Conservation (phyloP, 2,113 vertebrate species). For the Pungitius pungitius region DNA sequence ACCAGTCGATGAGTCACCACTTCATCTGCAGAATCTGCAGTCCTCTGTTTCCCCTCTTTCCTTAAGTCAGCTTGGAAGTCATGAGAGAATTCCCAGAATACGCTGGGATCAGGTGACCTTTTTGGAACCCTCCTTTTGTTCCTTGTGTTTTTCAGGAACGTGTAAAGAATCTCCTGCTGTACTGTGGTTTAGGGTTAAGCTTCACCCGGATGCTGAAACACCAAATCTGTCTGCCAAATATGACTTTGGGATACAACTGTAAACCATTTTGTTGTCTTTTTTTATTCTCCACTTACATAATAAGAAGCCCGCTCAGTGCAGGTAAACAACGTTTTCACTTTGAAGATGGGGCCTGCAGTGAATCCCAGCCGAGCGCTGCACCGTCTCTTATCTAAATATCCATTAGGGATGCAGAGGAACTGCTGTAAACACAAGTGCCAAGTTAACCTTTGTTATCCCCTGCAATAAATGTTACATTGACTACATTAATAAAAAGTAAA, state of each 20-base stretch:
- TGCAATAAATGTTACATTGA: constrained; percentile 38
- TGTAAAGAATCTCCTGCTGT: neutral
- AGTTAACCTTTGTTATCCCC: constrained; percentile 37
- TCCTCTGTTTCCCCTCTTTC: constrained; percentile 48
- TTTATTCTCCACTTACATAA: constrained; percentile 44
- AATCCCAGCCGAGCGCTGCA: constrained; percentile 25
- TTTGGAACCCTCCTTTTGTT: constrained; percentile 52
- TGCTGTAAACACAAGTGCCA: constrained; percentile 28
- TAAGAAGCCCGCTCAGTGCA: constrained; percentile 40
- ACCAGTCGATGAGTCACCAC: constrained; percentile 21
- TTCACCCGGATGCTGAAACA: neutral
- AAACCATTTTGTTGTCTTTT: neutral
- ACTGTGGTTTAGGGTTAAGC: constrained; percentile 4
- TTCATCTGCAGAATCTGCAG: constrained; percentile 29
- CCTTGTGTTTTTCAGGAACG: constrained; percentile 13
- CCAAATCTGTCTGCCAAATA: constrained; percentile 12
- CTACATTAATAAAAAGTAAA: neutral
- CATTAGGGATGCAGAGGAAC: constrained; percentile 41
- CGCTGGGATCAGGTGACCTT: constrained; percentile 38
- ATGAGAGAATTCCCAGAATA: constrained; percentile 47
- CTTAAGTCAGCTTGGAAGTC: constrained; percentile 49
- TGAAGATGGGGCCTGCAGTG: constrained; percentile 35
- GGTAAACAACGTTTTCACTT: constrained; percentile 55
- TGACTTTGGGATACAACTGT: constrained; percentile 14
- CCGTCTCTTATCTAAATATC: constrained; percentile 37